Percentiles rank a stretch among this genome's conserved stretches.
Conservation (phyloP, 2,888 invertebrate species). For the Erebia ligea region DNA sequence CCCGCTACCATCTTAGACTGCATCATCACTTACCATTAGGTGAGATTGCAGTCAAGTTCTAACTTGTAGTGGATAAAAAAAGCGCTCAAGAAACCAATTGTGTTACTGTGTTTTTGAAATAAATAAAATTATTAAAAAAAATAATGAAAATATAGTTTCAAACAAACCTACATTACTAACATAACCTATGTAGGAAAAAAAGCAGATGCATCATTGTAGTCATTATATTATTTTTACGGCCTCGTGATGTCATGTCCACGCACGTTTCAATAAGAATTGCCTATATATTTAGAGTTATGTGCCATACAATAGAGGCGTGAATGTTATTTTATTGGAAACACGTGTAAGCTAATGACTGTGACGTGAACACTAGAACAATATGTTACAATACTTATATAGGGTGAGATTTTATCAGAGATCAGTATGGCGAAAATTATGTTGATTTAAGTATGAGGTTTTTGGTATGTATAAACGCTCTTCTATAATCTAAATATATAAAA, state of each 20-base stretch:
- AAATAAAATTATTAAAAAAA: not conserved
- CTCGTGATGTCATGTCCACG: constrained; percentile 54
- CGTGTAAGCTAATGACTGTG: constrained; percentile 67
- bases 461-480: too few species aligned
- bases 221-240: constrained; percentile 32
- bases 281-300: constrained; percentile 75
- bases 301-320: constrained; percentile 67
- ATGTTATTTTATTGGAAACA: constrained; percentile 78
- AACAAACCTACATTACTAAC: not conserved
- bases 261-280: constrained; percentile 62
- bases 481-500: too few species aligned
- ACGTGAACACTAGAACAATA: constrained; percentile 53
- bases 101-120: too few species aligned
- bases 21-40: too few species aligned
- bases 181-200: constrained; percentile 6
- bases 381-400: constrained; percentile 39
- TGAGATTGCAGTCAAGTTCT: too few species aligned
- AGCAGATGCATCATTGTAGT: constrained; percentile 14
- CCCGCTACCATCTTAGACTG: too few species aligned
- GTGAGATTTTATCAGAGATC: not conserved
- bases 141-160: not conserved
- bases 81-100: too few species aligned
- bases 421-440: not conserved
- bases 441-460: too few species aligned
- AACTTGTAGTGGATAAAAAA: too few species aligned